Percentiles rank a stretch among this genome's conserved stretches.
Evolutionary conservation across 2,113 vertebrate genomes (phyloP).

Genomic region (Alethe castanea): DNA sequence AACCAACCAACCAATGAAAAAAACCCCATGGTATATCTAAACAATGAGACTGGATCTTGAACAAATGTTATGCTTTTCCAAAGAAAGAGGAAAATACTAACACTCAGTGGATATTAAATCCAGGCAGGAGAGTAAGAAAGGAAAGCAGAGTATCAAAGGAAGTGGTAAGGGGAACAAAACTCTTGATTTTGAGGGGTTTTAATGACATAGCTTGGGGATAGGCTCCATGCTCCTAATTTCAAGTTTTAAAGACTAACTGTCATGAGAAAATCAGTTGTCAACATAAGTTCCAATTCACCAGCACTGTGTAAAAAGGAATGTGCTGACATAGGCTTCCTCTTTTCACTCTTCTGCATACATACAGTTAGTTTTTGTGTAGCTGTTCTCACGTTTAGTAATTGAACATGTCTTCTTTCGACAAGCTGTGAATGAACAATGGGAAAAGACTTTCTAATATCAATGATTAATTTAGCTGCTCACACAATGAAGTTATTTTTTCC

Average conservation of each 20-base stretch:
- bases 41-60: background rate
- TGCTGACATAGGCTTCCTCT: background rate
- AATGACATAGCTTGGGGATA: background rate
- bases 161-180: background rate
- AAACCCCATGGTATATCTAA: background rate
- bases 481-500: background rate
- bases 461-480: background rate
- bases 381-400: background rate
- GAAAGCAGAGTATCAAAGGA: background rate
- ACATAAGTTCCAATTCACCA: background rate
- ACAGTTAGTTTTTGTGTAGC: background rate
- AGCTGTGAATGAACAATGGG: background rate
- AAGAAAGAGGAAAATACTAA: background rate
- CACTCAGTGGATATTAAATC: background rate
- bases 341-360: background rate
- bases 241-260: background rate
- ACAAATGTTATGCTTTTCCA: background rate
- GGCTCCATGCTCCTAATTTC: background rate
- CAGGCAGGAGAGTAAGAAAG: background rate
- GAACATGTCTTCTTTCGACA: background rate
- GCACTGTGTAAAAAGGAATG: background rate
- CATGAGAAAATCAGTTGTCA: background rate
- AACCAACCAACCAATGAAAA: too few species aligned
- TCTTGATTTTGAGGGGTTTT: background rate
- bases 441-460: background rate